phyloP scores from a whole-genome alignment of 2,888 invertebrate species.

The Amphipyra berbera region DNA sequence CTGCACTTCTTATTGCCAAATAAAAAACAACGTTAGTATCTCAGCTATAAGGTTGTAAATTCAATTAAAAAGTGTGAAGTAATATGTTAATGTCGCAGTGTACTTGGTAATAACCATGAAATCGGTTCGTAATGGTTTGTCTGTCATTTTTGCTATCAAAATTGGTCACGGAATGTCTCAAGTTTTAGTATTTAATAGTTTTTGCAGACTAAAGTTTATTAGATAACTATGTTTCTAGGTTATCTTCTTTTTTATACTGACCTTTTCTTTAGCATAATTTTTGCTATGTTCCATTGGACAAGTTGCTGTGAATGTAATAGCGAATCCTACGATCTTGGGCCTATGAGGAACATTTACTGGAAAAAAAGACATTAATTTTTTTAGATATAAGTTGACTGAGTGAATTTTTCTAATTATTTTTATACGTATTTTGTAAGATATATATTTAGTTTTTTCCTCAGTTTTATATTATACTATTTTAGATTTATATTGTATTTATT shows the following conservation, averaged over 20 bases:
- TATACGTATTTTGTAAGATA: no score
- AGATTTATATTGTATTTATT: no score
- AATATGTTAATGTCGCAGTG: constrained; percentile 52
- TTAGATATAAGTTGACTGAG: no score
- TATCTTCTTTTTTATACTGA: not conserved
- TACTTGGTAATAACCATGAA: constrained; percentile 54
- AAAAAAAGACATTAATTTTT: no score
- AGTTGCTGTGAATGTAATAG: no score
- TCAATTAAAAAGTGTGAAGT: not conserved
- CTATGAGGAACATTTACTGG: no score
- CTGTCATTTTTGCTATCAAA: constrained; percentile 30
- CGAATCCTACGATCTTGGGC: no score
- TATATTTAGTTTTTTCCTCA: no score
- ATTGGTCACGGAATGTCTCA: constrained; percentile 43
- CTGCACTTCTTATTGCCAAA: constrained; percentile 26
- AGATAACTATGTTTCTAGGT: constrained; percentile 12
- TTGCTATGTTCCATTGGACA: no score
- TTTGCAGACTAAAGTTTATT: constrained; percentile 13
- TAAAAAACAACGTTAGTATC: constrained; percentile 6
- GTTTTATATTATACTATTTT: no score
- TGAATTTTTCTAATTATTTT: no score
- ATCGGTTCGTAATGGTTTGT: constrained; percentile 45
- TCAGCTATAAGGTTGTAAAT: not conserved
- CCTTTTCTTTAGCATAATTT: not conserved
- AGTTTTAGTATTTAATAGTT: constrained; percentile 37